Base-by-base conservation (phyloP, 1,140 invertebrate genomes). In the Heliothis subflexa region DNA sequence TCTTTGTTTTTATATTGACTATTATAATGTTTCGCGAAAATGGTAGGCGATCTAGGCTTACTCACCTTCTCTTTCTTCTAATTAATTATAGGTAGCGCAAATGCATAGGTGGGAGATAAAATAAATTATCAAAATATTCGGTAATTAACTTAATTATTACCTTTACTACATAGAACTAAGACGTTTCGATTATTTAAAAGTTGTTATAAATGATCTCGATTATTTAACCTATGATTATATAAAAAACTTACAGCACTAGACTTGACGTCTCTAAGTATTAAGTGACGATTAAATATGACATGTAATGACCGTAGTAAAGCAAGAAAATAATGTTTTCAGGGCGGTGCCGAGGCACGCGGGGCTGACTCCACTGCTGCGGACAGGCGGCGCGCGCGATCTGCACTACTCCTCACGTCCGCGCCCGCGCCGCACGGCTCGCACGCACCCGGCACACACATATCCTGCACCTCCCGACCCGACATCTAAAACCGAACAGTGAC, bases 321-420 rank as follows among this genome's bases (percentile, higher is more conserved):
- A 73, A 84, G 57, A 83, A 68, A 78, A 61, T 50, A 72, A 80
- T 79, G 25, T 76, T 93, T 93, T 79, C 91, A 94, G 91, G 91
- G 85, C 89, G 93, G 86, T 86, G 88, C 74, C 88, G 91, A 85
- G 90, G 87, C 86, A 88, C 89, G 91, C 89, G 91, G 88, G 91
- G 91, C 90, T 93, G 84, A 90, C 78, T 76, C 79, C 79, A 75
- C 83, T 75, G 75, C 82, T 78, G 79, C 84, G 75, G 78, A 85
- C 64, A 77, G 74, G 78, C 85, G 83, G 83, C 79, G 85, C 80
- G 84, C 85, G 83, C 86, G 82, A 88, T 86, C 86, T 83, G 49
- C 89, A 93, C 88, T 91, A 87, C 85, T 83, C 79, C 88, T 87
- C 76, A 81, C 78, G 89, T 88, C 84, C 85, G 91, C 91, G 89